Conservation (phyloP, 2,888 invertebrate genomes). For the Patella pellucida region DNA sequence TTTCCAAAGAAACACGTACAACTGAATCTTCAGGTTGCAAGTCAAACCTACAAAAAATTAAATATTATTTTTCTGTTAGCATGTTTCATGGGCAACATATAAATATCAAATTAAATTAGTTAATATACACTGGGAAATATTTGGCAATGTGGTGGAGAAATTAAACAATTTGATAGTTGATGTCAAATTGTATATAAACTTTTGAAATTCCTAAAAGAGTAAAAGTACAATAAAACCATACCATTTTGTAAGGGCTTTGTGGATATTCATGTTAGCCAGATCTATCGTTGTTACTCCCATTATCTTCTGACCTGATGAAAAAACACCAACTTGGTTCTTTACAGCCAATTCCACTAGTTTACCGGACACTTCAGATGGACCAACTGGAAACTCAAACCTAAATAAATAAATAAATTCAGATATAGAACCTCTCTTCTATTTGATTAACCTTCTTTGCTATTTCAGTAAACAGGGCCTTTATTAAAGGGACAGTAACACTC, state of each 20-base stretch:
- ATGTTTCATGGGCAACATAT: too few relatives aligned
- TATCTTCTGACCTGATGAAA: constrained; percentile 84
- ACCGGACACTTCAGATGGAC: constrained; percentile 83
- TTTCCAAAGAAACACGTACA: constrained; percentile 37
- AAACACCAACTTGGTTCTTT: constrained; percentile 70
- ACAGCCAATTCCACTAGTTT: constrained; percentile 88
- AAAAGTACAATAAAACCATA: constrained; percentile 53
- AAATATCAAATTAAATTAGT: background rate
- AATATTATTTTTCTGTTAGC: background rate
- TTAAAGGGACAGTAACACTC: too few relatives aligned
- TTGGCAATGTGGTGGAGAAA: background rate
- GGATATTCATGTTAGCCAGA: constrained; percentile 79
- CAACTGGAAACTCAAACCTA: constrained; percentile 87
- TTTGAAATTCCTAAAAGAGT: too few relatives aligned
- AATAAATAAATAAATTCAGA: constrained; percentile 1
- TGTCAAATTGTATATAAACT: background rate
- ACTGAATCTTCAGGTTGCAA: constrained; percentile 46
- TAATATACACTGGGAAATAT: background rate
- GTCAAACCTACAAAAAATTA: constrained; percentile 48
- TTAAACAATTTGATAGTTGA: background rate
- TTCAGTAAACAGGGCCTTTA: too few relatives aligned
- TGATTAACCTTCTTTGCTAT: too few relatives aligned
- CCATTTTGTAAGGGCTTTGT: constrained; percentile 82
- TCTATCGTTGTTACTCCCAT: constrained; percentile 77
- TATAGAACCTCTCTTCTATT: too few relatives aligned